Evolutionary conservation across 2,113 vertebrate species (phyloP).

Genomic region (human (Homo sapiens)): GRCh38 chr5:180599501-180600000

Average conservation of each 20-base stretch:
- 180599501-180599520: neutral
- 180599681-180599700: neutral
- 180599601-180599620: neutral
- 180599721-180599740: neutral
- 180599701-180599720: neutral
- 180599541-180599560: neutral
- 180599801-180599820: too few species aligned
- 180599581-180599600: neutral
- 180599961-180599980: neutral
- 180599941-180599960: neutral
- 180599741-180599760: neutral
- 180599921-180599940: neutral
- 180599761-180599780: neutral
- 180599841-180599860: too few species aligned
- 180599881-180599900: too few species aligned
- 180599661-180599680: too few species aligned
- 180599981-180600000: neutral
- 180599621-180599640: neutral
- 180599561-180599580: neutral
- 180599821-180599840: too few species aligned
- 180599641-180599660: neutral
- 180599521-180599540: neutral
- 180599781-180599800: too few species aligned
- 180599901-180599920: too few species aligned
- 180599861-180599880: too few species aligned